phyloP scores from a whole-genome alignment of 1,140 invertebrate species.

The Rhyacophila brunnea region DNA sequence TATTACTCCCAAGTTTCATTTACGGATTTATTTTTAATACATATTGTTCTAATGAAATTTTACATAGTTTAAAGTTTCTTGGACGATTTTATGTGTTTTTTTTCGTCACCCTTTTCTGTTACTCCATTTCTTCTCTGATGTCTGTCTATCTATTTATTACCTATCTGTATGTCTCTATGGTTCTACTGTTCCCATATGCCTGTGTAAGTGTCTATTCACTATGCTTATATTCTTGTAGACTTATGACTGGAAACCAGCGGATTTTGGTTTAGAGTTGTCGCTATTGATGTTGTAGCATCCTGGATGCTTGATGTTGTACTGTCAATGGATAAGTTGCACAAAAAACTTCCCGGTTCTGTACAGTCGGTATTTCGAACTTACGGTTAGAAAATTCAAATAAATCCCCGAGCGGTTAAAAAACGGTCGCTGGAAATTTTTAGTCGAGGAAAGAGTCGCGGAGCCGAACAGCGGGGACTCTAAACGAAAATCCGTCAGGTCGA shows the following conservation, averaged over 20 bases:
- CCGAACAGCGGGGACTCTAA: constrained; percentile 22
- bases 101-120: constrained; percentile 4
- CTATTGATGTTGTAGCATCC: constrained; percentile 35
- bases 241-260: constrained; percentile 30
- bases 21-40: no score
- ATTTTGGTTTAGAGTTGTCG: constrained; percentile 37
- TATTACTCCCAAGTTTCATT: no score
- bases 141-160: constrained; percentile 19
- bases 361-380: no score
- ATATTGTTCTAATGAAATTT: background rate
- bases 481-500: constrained; percentile 32
- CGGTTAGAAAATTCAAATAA: no score
- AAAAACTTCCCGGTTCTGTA: background rate
- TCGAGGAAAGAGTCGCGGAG: no score
- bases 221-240: constrained; percentile 26
- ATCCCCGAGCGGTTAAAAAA: background rate
- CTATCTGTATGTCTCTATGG: constrained; percentile 19
- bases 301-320: constrained; percentile 30
- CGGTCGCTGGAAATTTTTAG: background rate
- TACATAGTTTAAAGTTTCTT: constrained; percentile 1
- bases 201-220: constrained; percentile 16
- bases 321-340: constrained; percentile 18
- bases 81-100: background rate
- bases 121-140: background rate
- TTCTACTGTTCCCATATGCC: constrained; percentile 14